These are phyloP conservation scores for Anguilla japonica DNA, from an alignment of 2,113 vertebrate species.

Conservation along the genomic window DNA sequence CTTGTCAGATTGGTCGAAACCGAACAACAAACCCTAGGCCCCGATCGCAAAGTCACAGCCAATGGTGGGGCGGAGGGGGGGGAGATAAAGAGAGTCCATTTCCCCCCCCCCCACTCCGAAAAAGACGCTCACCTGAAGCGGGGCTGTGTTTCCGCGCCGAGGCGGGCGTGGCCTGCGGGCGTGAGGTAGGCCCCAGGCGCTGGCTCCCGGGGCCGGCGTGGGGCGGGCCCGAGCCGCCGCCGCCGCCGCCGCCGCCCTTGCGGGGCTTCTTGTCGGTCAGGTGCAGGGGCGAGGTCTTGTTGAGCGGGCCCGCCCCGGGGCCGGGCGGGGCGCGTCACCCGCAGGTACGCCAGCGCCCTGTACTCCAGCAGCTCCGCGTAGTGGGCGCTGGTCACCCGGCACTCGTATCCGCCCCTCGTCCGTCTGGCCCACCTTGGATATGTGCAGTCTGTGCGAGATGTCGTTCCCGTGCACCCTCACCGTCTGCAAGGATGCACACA, in stretches of 20 bases:
- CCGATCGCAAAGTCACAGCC: too few species aligned
- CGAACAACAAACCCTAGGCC: too few species aligned
- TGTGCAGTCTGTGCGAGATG: slow-evolving; percentile 81
- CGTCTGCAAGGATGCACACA: slow-evolving; percentile 66
- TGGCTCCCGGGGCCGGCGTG: slow-evolving; percentile 60
- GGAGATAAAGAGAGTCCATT: too few species aligned
- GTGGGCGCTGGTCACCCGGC: slow-evolving; percentile 77
- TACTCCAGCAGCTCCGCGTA: slow-evolving; percentile 77
- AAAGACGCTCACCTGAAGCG: slow-evolving; percentile 74
- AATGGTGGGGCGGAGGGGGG: too few species aligned
- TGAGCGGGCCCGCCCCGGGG: slow-evolving; percentile 68
- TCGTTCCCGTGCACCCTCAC: slow-evolving; percentile 82
- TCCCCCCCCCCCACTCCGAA: too few species aligned
- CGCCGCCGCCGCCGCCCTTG: slow-evolving; percentile 59
- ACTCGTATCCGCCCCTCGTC: slow-evolving; percentile 79
- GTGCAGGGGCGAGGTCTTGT: slow-evolving; percentile 78
- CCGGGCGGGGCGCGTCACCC: slow-evolving; percentile 69
- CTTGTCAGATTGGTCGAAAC: too few species aligned
- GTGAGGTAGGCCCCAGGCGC: slow-evolving; percentile 64
- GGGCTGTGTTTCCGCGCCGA: slow-evolving; percentile 77
- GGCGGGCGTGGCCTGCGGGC: slow-evolving; percentile 66
- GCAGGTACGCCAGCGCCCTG: slow-evolving; percentile 76
- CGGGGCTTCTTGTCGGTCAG: slow-evolving; percentile 74
- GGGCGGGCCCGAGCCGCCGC: slow-evolving; percentile 49
- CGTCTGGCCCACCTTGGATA: slow-evolving; percentile 79